These are phyloP conservation scores for Magallana gigas DNA, from an alignment of 1,140 invertebrate genomes.

Conservation along the genomic window DNA sequence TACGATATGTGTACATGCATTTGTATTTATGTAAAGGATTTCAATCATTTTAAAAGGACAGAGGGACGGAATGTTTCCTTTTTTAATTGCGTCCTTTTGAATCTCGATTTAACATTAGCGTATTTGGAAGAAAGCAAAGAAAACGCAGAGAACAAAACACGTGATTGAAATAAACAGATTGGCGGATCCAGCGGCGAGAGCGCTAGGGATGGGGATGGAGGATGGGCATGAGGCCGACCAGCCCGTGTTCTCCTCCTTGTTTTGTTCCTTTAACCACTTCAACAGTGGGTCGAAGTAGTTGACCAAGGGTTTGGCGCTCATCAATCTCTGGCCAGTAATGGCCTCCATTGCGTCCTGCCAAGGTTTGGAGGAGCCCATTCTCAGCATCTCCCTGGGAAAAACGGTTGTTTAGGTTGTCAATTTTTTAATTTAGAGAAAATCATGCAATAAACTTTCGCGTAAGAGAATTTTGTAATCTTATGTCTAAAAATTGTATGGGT, in stretches of 20 bases:
- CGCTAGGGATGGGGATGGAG: slow-evolving; percentile 10
- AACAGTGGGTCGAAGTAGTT: slow-evolving; percentile 81
- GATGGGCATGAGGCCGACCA: slow-evolving; percentile 59
- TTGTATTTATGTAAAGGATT: too few species aligned
- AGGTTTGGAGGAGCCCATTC: slow-evolving; percentile 87
- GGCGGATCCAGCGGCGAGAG: neutral
- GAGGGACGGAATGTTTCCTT: too few species aligned
- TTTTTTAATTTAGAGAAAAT: too few species aligned
- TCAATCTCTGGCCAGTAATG: slow-evolving; percentile 86
- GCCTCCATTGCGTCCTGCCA: slow-evolving; percentile 91
- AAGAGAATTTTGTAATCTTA: too few species aligned
- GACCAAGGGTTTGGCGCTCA: slow-evolving; percentile 84
- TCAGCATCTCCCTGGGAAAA: slow-evolving; percentile 85
- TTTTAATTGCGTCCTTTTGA: too few species aligned
- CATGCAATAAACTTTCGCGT: too few species aligned
- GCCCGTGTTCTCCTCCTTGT: slow-evolving; percentile 59
- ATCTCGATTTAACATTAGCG: too few species aligned
- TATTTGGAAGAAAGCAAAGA: neutral
- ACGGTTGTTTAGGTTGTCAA: neutral
- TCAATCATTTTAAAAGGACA: too few species aligned
- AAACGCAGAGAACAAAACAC: neutral
- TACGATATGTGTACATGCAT: too few species aligned
- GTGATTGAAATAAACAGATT: neutral
- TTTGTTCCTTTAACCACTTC: slow-evolving; percentile 85
- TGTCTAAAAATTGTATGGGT: too few species aligned